Evolutionary conservation across 2,113 vertebrate species (phyloP).

Genomic region (Lophochroa leadbeateri): DNA sequence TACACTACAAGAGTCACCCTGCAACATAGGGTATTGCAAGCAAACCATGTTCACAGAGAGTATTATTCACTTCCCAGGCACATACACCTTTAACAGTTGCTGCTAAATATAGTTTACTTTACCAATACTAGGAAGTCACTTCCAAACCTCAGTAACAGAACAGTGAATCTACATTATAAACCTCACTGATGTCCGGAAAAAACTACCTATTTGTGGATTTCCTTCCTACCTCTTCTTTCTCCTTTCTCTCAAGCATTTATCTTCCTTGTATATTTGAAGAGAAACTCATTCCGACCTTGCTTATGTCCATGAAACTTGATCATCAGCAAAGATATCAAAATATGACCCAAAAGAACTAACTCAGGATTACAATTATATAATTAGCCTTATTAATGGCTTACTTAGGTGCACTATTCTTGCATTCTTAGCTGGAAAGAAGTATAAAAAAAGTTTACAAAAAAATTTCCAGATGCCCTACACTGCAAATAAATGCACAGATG

Average conservation of each 20-base stretch:
- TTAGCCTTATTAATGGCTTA: neutral
- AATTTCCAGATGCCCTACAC: neutral
- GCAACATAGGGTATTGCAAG: neutral
- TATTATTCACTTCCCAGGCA: neutral
- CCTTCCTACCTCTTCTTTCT: neutral
- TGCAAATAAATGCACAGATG: neutral
- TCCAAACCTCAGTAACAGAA: neutral
- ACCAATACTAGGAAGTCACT: neutral
- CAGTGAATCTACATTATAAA: neutral
- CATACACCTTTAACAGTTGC: neutral
- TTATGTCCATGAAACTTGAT: neutral
- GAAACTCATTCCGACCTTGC: neutral
- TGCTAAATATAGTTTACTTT: constrained; percentile 16
- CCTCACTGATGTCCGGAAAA: neutral
- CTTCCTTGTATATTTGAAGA: neutral
- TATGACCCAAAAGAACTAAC: neutral
- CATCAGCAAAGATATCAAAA: neutral
- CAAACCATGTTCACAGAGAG: neutral
- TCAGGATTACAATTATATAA: neutral
- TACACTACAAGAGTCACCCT: neutral
- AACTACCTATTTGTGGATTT: neutral
- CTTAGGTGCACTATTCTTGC: neutral
- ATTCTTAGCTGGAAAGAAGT: neutral
- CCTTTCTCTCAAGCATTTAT: neutral
- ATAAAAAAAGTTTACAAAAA: neutral